Evolutionary conservation across 2,797 vertebrate species (phyloP).

Genomic region (Crocodylus rhombifer): DNA sequence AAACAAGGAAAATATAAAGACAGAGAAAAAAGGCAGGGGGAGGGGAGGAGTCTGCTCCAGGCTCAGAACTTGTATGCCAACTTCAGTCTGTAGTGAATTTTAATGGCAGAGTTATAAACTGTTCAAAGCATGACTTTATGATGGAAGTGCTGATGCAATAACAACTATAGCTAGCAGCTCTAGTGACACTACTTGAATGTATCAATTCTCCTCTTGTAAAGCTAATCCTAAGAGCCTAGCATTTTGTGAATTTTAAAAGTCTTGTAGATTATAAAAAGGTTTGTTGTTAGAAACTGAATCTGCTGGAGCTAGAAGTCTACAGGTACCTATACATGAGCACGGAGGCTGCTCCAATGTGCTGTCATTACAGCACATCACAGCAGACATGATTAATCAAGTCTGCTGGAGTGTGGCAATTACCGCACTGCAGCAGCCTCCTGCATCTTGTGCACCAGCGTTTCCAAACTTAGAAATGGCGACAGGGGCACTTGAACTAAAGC

Average conservation of each 20-base stretch:
- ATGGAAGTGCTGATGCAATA: constrained; percentile 71
- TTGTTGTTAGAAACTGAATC: background rate
- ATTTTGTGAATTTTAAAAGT: constrained; percentile 35
- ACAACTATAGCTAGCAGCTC: constrained; percentile 56
- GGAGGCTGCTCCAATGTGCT: too few species aligned
- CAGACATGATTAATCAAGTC: too few species aligned
- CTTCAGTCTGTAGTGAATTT: constrained; percentile 68
- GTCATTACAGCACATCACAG: background rate
- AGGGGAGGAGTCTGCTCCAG: constrained; percentile 20
- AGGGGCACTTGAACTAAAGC: too few species aligned
- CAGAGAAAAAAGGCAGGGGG: background rate
- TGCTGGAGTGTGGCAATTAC: too few species aligned
- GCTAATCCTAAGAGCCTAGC: constrained; percentile 27
- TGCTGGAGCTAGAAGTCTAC: background rate
- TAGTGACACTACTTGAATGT: constrained; percentile 47
- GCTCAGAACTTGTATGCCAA: constrained; percentile 59
- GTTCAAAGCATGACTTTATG: constrained; percentile 64
- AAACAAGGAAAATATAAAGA: background rate
- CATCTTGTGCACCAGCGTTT: too few species aligned
- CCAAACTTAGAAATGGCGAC: too few species aligned
- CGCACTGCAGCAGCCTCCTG: too few species aligned
- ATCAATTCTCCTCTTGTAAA: constrained; percentile 49
- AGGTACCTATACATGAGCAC: background rate
- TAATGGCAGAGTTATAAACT: constrained; percentile 67
- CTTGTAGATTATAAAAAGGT: background rate